Evolutionary conservation across 1,140 invertebrate genomes (phyloP).

Genomic region (Carcinoscorpius rotundicauda): DNA sequence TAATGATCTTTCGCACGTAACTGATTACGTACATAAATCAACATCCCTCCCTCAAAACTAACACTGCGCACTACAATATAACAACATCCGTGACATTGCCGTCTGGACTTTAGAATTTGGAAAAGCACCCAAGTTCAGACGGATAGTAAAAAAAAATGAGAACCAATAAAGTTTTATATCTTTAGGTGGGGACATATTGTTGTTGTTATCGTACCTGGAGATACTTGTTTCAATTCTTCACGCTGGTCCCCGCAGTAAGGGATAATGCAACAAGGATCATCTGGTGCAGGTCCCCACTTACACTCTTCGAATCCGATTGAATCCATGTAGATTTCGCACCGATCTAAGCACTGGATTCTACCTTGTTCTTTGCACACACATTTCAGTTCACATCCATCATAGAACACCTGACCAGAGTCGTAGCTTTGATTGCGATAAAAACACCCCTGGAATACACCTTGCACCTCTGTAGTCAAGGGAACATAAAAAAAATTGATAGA

Average conservation of each 20-base stretch:
- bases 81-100: too few relatives aligned
- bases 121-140: background rate
- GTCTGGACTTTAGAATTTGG: background rate
- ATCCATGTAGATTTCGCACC: constrained; percentile 36
- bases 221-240: too few relatives aligned
- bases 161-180: background rate
- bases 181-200: background rate
- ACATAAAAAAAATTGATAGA: too few relatives aligned
- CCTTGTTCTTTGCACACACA: constrained; percentile 62
- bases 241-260: constrained; percentile 62
- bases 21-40: too few relatives aligned
- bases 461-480: background rate
- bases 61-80: too few relatives aligned
- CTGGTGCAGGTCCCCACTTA: constrained; percentile 45
- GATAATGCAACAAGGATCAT: constrained; percentile 68
- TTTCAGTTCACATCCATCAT: constrained; percentile 62
- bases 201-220: background rate
- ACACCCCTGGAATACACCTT: constrained; percentile 44
- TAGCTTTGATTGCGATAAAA: constrained; percentile 57
- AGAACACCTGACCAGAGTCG: constrained; percentile 52
- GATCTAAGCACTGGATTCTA: constrained; percentile 53
- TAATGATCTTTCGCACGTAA: too few relatives aligned
- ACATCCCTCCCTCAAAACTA: too few relatives aligned
- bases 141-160: background rate
- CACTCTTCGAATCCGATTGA: constrained; percentile 47